Evolutionary conservation across 92 coral and sea anemone genomes (phyloP), one percentile per base, ranked within the genome.

Genomic region (Bergia puertoricense): DNA sequence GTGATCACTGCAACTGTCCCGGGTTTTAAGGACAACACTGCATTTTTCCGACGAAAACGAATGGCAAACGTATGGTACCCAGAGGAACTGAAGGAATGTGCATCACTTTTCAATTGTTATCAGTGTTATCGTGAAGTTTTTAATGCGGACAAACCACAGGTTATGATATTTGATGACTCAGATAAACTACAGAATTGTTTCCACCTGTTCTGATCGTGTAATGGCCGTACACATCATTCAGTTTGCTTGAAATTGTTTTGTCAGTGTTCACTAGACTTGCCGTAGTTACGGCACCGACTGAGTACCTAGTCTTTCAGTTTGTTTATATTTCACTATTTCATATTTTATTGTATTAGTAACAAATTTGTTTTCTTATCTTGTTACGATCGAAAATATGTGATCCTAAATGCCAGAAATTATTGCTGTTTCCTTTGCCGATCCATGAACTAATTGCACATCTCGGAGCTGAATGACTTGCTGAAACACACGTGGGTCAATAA

Each of bases 181-280:
- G 69, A 62, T 62, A 62, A 62, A 62, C 69, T 62, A 62, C n/a
- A 62, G 69, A 62, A 62, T 62, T 62, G 69, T 62, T 62, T 62
- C 69, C 18, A 62, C 30, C 69, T 62, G 69, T 62, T 62, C 3
- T 6, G 69, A 62, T 62, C 30, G 16, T 13, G 59, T 54, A 18
- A 13, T 54, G 59, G 3, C 18, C 30, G 20, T 2, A 14, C 22
- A 62, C 69, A 3, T 62, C 20, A 14, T 18, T 18, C 69, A 0
- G 69, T 7, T 62, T 22, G n/a, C 30, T 18, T 56, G 65, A 56
- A 56, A 10, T 10, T 56, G 30, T 62, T 5, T 62, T 62, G 18
- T 15, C 18, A 10, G 6, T 18, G 69, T 16, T 62, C 69, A 18
- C 69, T 30, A 30, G 30, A 4, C 69, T 5, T 2, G 69, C 69